A percentile compares a stretch with the other conserved stretches of the same genome.
Evolutionary conservation across 2,113 vertebrate species (phyloP).

Genomic region (Scophthalmus maximus): DNA sequence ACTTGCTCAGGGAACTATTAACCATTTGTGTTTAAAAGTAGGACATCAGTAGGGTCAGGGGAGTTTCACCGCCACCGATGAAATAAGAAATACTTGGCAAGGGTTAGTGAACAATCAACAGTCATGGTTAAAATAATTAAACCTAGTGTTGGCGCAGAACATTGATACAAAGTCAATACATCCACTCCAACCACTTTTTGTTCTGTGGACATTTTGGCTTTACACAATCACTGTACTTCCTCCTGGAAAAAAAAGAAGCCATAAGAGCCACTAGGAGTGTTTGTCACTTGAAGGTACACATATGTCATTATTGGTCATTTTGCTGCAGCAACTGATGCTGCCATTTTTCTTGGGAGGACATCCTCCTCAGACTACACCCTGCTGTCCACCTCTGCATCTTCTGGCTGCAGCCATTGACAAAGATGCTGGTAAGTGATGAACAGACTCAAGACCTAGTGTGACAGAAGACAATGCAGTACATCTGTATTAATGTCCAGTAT

Average conservation of each 20-base stretch:
- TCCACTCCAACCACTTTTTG: too few species aligned
- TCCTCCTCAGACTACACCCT: neutral
- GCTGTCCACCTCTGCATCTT: conserved; percentile 1
- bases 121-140: too few species aligned
- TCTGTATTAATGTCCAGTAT: neutral
- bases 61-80: too few species aligned
- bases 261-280: neutral
- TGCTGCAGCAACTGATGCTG: neutral
- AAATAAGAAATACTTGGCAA: too few species aligned
- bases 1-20: too few species aligned
- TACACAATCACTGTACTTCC: neutral
- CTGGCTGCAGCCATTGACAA: neutral
- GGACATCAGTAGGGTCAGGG: too few species aligned
- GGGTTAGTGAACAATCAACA: too few species aligned
- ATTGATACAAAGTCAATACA: too few species aligned
- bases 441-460: neutral
- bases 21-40: too few species aligned
- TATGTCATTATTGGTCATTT: neutral
- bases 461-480: neutral
- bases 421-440: neutral
- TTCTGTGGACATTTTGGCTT: too few species aligned
- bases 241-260: neutral
- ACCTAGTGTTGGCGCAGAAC: too few species aligned
- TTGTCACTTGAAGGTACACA: neutral
- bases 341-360: conserved; percentile 2